Conservation (phyloP, 2,113 vertebrate species). For the Ochotona curzoniae region DNA sequence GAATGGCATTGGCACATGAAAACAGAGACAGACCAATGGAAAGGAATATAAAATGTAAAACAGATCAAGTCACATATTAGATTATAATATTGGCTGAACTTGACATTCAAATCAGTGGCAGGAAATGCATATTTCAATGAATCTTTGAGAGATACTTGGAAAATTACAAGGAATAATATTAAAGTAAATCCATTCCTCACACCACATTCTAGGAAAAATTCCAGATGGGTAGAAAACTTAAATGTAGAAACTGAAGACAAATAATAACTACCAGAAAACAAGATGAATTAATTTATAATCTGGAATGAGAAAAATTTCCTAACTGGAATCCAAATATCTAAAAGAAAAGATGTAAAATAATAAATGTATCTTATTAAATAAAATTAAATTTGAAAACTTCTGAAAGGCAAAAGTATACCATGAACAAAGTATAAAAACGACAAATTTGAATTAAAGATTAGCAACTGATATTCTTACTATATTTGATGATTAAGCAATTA, state of each 20-base stretch:
- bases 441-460: background rate
- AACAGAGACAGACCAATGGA: background rate
- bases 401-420: background rate
- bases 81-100: background rate
- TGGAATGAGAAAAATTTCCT: background rate
- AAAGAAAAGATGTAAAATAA: background rate
- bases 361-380: background rate
- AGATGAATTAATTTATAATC: background rate
- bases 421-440: background rate
- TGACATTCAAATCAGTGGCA: background rate
- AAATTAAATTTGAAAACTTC: background rate
- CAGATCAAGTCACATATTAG: background rate
- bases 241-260: background rate
- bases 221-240: background rate
- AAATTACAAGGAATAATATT: background rate
- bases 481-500: background rate
- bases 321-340: constrained; percentile 2
- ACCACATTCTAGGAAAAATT: background rate
- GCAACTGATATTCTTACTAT: background rate
- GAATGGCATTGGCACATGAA: background rate
- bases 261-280: background rate
- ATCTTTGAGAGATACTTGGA: background rate
- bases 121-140: background rate
- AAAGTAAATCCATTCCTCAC: background rate
- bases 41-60: constrained; percentile 9